These are phyloP conservation scores for Brienomyrus brachyistius DNA, from an alignment of 2,113 vertebrate genomes.

Conservation along the genomic window DNA sequence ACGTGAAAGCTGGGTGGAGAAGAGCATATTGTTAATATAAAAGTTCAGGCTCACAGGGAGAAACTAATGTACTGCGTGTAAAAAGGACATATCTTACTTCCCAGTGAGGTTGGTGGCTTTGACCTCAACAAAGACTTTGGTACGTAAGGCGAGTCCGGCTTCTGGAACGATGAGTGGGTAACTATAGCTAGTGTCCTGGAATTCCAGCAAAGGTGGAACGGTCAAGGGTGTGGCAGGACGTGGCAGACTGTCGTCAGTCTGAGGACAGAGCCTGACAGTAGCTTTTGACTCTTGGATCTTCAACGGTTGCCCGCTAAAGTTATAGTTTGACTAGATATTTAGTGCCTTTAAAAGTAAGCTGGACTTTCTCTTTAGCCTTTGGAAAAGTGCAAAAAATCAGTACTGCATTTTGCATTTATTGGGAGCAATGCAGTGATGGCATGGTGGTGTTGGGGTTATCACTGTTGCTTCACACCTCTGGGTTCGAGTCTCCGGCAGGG, in stretches of 20 bases:
- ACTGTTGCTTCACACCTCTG: no score
- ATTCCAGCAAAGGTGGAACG: neutral
- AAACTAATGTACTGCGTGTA: neutral
- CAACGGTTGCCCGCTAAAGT: neutral
- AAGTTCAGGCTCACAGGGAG: neutral
- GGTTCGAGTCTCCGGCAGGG: no score
- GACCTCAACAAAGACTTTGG: conserved; percentile 58
- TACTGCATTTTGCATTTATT: neutral
- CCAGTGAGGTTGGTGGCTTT: conserved; percentile 60
- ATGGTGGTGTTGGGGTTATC: no score
- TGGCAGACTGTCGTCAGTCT: neutral
- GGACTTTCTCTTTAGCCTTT: neutral
- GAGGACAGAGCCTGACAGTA: neutral
- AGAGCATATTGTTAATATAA: neutral
- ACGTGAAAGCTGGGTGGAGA: conserved; percentile 55
- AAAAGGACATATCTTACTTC: conserved; percentile 53
- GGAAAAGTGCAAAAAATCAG: neutral
- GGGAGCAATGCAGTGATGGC: neutral
- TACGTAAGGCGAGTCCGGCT: conserved; percentile 49
- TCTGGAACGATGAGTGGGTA: conserved; percentile 45
- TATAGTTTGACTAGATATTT: neutral
- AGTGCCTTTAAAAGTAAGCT: neutral
- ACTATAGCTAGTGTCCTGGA: conserved; percentile 46
- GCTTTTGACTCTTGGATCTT: neutral
- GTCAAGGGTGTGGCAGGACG: neutral